Conservation (phyloP, 2,797 vertebrate species). For the Semaprochilodus insignis region DNA sequence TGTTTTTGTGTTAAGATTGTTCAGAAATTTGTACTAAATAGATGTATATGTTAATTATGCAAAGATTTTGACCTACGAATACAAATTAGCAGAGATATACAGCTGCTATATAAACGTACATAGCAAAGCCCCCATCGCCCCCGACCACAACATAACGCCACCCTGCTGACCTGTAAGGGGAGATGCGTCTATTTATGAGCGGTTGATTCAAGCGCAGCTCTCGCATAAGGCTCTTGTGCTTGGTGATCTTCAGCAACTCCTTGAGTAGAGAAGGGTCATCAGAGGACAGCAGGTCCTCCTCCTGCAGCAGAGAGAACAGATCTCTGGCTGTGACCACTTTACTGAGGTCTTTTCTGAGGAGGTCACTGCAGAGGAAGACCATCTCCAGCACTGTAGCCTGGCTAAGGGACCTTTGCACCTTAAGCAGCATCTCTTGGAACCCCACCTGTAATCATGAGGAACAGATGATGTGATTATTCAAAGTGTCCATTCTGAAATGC, state of each 20-base stretch:
- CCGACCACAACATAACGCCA: too few species aligned
- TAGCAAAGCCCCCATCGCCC: too few species aligned
- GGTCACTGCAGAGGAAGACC: constrained; percentile 77
- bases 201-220: not conserved
- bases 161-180: constrained; percentile 77
- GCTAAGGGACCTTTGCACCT: constrained; percentile 50
- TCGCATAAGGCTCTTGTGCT: constrained; percentile 54
- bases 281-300: constrained; percentile 57
- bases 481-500: not conserved
- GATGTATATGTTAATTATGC: too few species aligned
- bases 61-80: too few species aligned
- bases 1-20: too few species aligned
- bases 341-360: constrained; percentile 57
- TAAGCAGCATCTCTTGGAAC: constrained; percentile 68
- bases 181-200: constrained; percentile 40
- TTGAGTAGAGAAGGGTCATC: constrained; percentile 65
- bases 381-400: constrained; percentile 63
- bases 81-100: too few species aligned
- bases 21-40: too few species aligned
- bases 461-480: not conserved
- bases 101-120: too few species aligned
- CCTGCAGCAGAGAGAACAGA: constrained; percentile 67
- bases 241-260: constrained; percentile 70
- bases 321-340: constrained; percentile 47
- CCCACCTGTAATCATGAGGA: constrained; percentile 43